Evolutionary conservation across 2,888 invertebrate species (phyloP), one percentile per base, ranked within the genome.

Genomic region (Lissocephala sabroskyi): DNA sequence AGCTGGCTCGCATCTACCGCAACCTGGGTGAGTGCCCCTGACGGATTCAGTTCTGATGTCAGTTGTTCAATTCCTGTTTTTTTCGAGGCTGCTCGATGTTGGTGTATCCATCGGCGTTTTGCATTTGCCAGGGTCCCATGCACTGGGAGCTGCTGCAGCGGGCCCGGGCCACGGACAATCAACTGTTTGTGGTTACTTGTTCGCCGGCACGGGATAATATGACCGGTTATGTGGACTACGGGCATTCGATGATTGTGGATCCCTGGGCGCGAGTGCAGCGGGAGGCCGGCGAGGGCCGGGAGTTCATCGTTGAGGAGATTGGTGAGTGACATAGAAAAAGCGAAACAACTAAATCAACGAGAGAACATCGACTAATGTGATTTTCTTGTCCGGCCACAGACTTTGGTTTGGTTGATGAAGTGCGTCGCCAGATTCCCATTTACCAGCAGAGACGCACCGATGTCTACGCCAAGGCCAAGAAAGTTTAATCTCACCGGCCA

Each of bases 41-140:
- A 35, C 23, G 3, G 23, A n/a, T n/a, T n/a, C n/a, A 35, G 13
- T 1, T 35, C 3, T 35, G 16, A 16, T 16, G 14, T 9, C 4
- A 23, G 23, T 23, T 3, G 3, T 23, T 23, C 4, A 23, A 7
- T 5, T 23, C 7, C 4, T 23, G 23, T 23, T 3, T 7, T 23
- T 3, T 5, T 43, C 7, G 73, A 91, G 95, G 93, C 0, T 97
- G 97, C 78, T 89, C 94, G 37, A 82, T 97, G 65, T 84, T 98
- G 28, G 86, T 98, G 33, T 98, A 96, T 86, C 97, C 98, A 0
- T 96, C 93, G 16, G 97, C 97, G 2, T 98, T 98, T 32, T 80
- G 80, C 52, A 67, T 71, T 23, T 75, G 78, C 28, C 82, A 82
- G 57, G 98, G 98, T 0, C 96, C 97, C 0, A 86, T 91, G 46